Conservation (phyloP, 1,140 invertebrate species). For the Camponotus pennsylvanicus region DNA sequence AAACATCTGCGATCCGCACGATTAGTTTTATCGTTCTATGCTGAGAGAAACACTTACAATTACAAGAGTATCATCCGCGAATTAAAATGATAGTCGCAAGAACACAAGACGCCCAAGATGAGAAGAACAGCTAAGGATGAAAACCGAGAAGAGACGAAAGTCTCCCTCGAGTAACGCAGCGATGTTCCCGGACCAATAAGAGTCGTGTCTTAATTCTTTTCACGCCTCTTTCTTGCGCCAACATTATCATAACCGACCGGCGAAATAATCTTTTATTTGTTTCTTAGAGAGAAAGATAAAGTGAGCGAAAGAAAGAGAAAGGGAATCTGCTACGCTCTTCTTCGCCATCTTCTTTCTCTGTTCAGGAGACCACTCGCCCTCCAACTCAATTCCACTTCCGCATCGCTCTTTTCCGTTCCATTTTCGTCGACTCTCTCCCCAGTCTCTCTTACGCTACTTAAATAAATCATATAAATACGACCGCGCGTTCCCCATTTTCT, state of each 20-base stretch:
- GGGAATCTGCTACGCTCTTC: background rate
- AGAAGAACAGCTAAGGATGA: background rate
- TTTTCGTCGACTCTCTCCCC: background rate
- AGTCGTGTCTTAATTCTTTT: slow-evolving; percentile 78
- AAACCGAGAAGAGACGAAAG: slow-evolving; percentile 23
- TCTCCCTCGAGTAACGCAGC: slow-evolving; percentile 41
- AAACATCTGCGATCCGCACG: slow-evolving; percentile 6
- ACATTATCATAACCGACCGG: slow-evolving; percentile 81
- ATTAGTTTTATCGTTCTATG: background rate
- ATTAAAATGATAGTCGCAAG: slow-evolving; percentile 31
- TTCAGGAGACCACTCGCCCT: background rate
- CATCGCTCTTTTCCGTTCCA: slow-evolving; percentile 45
- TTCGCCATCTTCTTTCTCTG: background rate
- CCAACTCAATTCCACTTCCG: slow-evolving; percentile 61
- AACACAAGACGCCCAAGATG: background rate
- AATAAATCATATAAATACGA: slow-evolving; percentile 85
- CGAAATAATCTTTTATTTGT: slow-evolving; percentile 79
- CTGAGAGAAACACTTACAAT: slow-evolving; percentile 17
- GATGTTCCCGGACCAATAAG: slow-evolving; percentile 52
- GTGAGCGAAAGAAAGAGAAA: too few species aligned
- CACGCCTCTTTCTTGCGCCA: slow-evolving; percentile 42
- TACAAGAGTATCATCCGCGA: slow-evolving; percentile 24
- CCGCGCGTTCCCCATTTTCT: slow-evolving; percentile 76
- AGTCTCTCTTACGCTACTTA: slow-evolving; percentile 70
- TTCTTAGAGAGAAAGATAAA: background rate